These are phyloP conservation scores for Cyclura pinguis DNA, from an alignment of 2,797 vertebrate species.

Conservation along the genomic window DNA sequence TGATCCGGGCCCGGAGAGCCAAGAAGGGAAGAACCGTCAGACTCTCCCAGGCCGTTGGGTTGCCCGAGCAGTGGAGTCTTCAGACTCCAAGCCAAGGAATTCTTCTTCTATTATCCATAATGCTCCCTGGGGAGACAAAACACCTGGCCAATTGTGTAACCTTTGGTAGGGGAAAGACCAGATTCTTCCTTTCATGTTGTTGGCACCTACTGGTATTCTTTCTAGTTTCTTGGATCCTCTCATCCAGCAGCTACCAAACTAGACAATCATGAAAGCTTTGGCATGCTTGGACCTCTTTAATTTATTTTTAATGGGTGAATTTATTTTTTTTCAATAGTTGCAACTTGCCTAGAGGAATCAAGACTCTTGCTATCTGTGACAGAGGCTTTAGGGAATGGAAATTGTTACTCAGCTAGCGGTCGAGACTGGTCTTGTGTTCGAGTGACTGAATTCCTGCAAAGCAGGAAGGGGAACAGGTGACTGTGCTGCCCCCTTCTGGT, in stretches of 20 bases:
- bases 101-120: background rate
- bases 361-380: background rate
- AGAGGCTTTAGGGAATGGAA: background rate
- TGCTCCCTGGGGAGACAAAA: background rate
- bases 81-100: accelerated
- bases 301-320: background rate
- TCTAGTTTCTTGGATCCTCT: background rate
- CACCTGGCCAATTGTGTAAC: background rate
- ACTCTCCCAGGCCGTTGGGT: too few relatives aligned
- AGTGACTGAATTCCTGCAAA: background rate
- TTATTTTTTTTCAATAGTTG: background rate
- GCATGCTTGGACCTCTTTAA: background rate
- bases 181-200: background rate
- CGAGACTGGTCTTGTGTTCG: background rate
- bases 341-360: background rate
- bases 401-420: background rate
- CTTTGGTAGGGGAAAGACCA: background rate
- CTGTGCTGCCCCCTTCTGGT: background rate
- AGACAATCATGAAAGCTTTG: background rate
- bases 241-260: background rate
- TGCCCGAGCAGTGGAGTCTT: background rate
- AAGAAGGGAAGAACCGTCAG: background rate
- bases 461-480: background rate
- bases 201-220: background rate
- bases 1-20: background rate